Base-by-base conservation (phyloP, 2,797 vertebrate genomes). In the Propithecus perrieri region DNA sequence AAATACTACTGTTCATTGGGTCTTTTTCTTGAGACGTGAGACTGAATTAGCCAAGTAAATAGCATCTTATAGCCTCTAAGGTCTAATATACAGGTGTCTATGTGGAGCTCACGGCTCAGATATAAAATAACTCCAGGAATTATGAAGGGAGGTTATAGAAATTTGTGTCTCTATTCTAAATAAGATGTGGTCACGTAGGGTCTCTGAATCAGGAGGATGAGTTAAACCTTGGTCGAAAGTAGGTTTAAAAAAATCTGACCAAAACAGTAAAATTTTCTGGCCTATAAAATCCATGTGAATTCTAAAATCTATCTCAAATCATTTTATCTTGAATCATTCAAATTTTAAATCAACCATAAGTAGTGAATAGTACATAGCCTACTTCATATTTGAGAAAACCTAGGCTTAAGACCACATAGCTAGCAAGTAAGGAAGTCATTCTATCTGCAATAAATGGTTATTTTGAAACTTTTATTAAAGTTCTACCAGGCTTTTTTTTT, bases 1-100 rank as follows among this genome's bases (percentile, higher is more conserved):
- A 92, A 75, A 85, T 69, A 50, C 72, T 75, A 43, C 43, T 85
- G 91, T n/a, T 87, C 26, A 50, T 48, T 63, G 33, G 38, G n/a
- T 65, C 48, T 83, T 96, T 92, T 91, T 86, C 38, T 89, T 71
- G n/a, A 86, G 41, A 10, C 74, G 13, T 72, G 48, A 95, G 26
- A 89, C 30, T 55, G 20, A 91, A 38, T 78, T 85, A 85, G 67
- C 15, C 20, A 65, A 61, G 12, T 46, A 48, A 89, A 59, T 22
- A 53, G 38, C 20, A 57, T 17, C 26, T 35, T 85, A 12, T 0
- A n/a, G 18, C 10, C 26, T 43, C 75, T 85, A 7, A 67, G 22
- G 7, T 33, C n/a, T 61, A 22, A 35, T 46, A 55, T 43, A 43
- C 24, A 85, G 57, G 50, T 85, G 95, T 86, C 76, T 96, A 41